phyloP scores from a whole-genome alignment of 2,113 vertebrate species.

The Probosciger aterrimus region DNA sequence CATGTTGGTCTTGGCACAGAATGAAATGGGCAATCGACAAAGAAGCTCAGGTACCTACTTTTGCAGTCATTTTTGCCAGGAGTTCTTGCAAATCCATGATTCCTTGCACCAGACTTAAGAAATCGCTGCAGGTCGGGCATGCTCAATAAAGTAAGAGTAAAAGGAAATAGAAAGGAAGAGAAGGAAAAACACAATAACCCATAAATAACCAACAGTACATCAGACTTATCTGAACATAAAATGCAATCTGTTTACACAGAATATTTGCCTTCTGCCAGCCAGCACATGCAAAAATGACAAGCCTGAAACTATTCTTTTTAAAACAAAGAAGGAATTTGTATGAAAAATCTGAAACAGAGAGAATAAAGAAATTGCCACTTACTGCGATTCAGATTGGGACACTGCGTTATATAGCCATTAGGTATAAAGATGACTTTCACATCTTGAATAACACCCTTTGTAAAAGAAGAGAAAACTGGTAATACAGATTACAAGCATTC shows the following conservation, averaged over 20 bases:
- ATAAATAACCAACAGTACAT: not conserved
- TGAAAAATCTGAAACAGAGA: not conserved
- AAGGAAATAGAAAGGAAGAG: not conserved
- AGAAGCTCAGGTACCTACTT: conserved; percentile 79
- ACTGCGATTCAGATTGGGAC: conserved; percentile 98
- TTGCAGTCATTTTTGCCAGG: conserved; percentile 96
- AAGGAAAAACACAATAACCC: not conserved
- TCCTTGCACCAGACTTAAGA: conserved; percentile 95
- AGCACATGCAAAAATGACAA: not conserved
- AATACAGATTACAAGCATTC: conserved; percentile 17
- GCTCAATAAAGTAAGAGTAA: conserved; percentile 81
- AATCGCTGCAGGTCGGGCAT: conserved; percentile 97
- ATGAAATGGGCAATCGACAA: not conserved
- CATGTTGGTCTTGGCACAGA: not conserved
- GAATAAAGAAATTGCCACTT: conserved; percentile 71
- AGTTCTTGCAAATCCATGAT: conserved; percentile 99
- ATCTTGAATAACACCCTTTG: conserved; percentile 92
- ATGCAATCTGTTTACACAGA: not conserved
- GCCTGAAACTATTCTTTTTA: not conserved
- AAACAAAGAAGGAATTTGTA: not conserved
- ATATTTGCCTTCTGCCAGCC: not conserved
- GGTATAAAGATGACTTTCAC: conserved; percentile 91
- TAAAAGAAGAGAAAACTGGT: conserved; percentile 64
- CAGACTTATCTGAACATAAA: not conserved
- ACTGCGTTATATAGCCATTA: conserved; percentile 91